Base-by-base conservation (phyloP, 2,888 invertebrate genomes). In the Stegophylla sp. region DNA sequence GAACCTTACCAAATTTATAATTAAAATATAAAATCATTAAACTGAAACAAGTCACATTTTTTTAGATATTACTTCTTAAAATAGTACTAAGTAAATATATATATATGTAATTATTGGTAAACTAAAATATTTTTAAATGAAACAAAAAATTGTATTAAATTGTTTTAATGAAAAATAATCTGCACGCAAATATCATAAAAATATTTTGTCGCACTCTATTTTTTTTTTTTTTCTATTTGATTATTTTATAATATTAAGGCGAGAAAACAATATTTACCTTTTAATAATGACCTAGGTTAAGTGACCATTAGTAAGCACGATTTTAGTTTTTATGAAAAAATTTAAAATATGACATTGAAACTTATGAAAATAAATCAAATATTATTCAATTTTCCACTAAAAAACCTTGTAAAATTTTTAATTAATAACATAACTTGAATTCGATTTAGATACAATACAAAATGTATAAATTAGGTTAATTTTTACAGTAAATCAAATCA, bases 361-460 rank as follows among this genome's bases (percentile, higher is more conserved):
- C 15, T 61, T 28, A 28, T 17, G 1, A 59, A 28, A 15, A 61
- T 15, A 61, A 17, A 61, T 28, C 15, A 28, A 28, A 61, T 13
- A 15, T 28, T 28, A 13, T 15, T 28, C 15, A 5, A 15, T 3
- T 61, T 53, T 61, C 28, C 10, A 28, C 13, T 7, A 13, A 13
- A 61, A 28, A 61, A 61, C 15, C 26, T 61, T 61, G 28, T 61
- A 61, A 61, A 34, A 26, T 61, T 15, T 28, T 28, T n/a, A n/a
- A 61, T 61, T 15, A 61, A 61, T 61, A 28, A 61, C 28, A 61
- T 28, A 15, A 28, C 26, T 28, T n/a, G 23, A 5, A 23, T 20
- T 23, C 56, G 9, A 23, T 56, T 56, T 56, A 56, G 10, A 56
- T 12, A 56, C 56, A 56, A 56, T 56, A 20, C 10, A 56, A 56